Evolutionary conservation across 2,113 vertebrate species (phyloP).

Genomic region (Laterallus jamaicensis): DNA sequence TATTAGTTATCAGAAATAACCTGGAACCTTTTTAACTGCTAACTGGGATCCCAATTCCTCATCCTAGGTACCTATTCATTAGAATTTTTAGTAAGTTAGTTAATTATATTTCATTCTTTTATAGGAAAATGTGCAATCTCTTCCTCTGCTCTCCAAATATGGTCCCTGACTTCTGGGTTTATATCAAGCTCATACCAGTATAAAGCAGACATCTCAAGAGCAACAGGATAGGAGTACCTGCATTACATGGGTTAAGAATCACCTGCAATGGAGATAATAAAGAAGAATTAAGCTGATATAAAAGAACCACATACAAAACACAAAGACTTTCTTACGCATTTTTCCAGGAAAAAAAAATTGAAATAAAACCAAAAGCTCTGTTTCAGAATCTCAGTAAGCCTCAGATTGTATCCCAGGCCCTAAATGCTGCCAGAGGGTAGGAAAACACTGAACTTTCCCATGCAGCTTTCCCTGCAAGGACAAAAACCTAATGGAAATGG

Average conservation of each 20-base stretch:
- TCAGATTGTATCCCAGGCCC: fast-evolving
- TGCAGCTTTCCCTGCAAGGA: background rate
- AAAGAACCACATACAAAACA: background rate
- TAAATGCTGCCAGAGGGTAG: background rate
- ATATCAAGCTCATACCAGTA: background rate
- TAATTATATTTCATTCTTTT: background rate
- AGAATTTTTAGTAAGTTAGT: background rate
- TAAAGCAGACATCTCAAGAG: background rate
- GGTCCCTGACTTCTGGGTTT: background rate
- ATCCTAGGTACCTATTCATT: background rate
- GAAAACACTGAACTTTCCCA: background rate
- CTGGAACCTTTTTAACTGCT: background rate
- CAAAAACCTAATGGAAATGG: background rate
- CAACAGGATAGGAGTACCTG: background rate
- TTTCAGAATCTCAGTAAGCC: background rate
- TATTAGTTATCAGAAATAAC: background rate
- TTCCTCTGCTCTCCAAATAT: background rate
- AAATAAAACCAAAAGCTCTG: background rate
- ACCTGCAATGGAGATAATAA: background rate
- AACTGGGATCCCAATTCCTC: background rate
- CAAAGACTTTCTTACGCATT: fast-evolving
- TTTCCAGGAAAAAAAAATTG: background rate
- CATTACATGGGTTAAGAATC: background rate
- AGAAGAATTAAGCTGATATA: background rate
- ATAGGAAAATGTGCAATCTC: background rate